A percentile compares a stretch with the other conserved stretches of the same genome.
Evolutionary conservation across 2,113 vertebrate species (phyloP).

Genomic region (Panurus biarmicus): DNA sequence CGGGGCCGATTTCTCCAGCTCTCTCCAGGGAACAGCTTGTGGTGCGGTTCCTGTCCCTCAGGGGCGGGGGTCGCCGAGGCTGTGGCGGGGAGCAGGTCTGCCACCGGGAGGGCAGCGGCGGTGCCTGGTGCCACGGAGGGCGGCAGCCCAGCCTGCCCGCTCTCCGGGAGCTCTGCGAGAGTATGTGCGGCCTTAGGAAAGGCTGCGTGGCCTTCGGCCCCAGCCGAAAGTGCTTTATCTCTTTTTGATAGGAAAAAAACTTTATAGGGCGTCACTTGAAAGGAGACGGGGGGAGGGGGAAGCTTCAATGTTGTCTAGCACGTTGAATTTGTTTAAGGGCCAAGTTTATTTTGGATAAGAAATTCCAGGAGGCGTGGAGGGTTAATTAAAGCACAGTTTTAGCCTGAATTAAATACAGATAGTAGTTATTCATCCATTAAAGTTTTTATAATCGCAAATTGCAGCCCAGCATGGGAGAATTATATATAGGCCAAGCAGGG

Average conservation of each 20-base stretch:
- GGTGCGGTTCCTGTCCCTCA: not conserved
- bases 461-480: conserved; percentile 50
- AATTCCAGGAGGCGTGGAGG: conserved; percentile 52
- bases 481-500: conserved; percentile 48
- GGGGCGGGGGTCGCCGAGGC: not conserved
- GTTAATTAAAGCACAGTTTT: conserved; percentile 61
- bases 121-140: not conserved
- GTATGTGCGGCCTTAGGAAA: not conserved
- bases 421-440: conserved; percentile 55
- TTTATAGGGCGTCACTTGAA: conserved; percentile 35
- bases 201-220: not conserved
- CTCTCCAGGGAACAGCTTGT: not conserved
- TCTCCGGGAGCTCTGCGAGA: not conserved
- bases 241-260: not conserved
- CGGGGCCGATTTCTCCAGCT: not conserved
- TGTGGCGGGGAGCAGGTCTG: not conserved
- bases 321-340: conserved; percentile 64
- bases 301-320: conserved; percentile 60
- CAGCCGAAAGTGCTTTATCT: not conserved
- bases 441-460: conserved; percentile 47
- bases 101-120: not conserved
- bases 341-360: conserved; percentile 59
- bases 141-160: not conserved
- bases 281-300: conserved; percentile 49
- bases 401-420: conserved; percentile 50